Evolutionary conservation across 2,113 vertebrate genomes (phyloP).

Genomic region (Toxostoma redivivum): DNA sequence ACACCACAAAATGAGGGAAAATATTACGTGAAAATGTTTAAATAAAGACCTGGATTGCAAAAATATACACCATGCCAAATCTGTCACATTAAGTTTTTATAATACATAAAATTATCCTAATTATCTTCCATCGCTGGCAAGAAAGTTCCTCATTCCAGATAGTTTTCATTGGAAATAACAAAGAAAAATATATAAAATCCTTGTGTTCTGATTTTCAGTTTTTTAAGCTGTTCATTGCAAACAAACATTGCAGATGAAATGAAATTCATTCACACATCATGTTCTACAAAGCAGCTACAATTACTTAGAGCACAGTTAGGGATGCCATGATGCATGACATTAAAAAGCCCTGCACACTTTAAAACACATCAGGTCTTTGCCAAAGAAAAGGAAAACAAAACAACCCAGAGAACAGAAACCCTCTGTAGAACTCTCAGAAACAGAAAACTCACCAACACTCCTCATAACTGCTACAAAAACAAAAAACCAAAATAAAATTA

Average conservation of each 20-base stretch:
- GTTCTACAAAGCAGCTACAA: neutral
- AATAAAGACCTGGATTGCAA: neutral
- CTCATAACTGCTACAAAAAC: constrained; percentile 92
- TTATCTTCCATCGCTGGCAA: neutral
- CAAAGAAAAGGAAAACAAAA: constrained; percentile 31
- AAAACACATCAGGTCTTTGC: constrained; percentile 41
- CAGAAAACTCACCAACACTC: constrained; percentile 96
- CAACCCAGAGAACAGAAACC: constrained; percentile 59
- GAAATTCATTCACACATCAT: neutral
- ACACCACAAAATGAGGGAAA: neutral
- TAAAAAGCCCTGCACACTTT: constrained; percentile 26
- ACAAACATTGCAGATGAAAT: constrained; percentile 69
- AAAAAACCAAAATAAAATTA: constrained; percentile 78
- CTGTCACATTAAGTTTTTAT: neutral
- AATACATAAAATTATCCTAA: neutral
- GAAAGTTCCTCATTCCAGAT: neutral
- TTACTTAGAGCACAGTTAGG: constrained; percentile 33
- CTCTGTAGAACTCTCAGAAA: constrained; percentile 62
- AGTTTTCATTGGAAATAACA: neutral
- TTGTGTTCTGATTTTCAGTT: neutral
- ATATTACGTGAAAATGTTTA: neutral
- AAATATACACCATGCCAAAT: neutral
- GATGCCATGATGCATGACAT: constrained; percentile 17
- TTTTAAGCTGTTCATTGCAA: constrained; percentile 72
- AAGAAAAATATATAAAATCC: neutral